phyloP scores from a whole-genome alignment of 2,113 vertebrate genomes.

The Prietella phreatophila region DNA sequence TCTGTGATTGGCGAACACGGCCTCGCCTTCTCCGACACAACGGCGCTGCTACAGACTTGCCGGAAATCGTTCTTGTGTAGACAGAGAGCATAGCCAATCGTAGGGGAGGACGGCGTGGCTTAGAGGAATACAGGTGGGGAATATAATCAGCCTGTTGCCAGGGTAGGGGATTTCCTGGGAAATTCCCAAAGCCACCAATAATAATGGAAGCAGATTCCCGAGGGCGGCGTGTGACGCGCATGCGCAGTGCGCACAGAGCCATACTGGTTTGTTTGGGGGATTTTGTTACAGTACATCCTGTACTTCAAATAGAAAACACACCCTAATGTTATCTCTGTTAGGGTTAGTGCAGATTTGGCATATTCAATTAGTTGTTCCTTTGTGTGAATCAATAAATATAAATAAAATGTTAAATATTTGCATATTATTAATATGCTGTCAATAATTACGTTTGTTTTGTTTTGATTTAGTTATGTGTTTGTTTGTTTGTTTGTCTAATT shows the following conservation, averaged over 20 bases:
- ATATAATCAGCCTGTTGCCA: background rate
- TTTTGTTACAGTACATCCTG: slow-evolving; percentile 22
- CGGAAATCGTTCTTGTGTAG: too few species aligned
- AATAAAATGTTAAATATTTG: background rate
- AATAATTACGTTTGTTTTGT: too few species aligned
- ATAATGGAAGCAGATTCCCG: slow-evolving; percentile 42
- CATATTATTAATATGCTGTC: background rate
- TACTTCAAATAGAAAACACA: background rate
- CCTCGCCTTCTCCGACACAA: background rate
- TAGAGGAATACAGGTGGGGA: background rate
- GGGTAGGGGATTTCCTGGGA: slow-evolving; percentile 59
- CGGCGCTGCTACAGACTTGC: too few species aligned
- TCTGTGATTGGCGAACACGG: background rate
- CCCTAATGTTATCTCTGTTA: background rate
- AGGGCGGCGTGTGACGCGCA: slow-evolving; percentile 36
- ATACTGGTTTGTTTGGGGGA: slow-evolving; percentile 24
- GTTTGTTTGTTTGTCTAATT: background rate
- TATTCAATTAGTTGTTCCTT: background rate
- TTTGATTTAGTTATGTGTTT: background rate
- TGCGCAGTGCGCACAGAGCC: slow-evolving; percentile 11
- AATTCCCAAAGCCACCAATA: slow-evolving; percentile 59
- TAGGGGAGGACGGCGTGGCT: background rate
- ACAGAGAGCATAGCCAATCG: background rate
- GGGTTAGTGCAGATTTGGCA: background rate
- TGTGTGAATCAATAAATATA: background rate